These are phyloP conservation scores for Cepaea nemoralis DNA, from an alignment of 1,140 invertebrate species.

Conservation along the genomic window DNA sequence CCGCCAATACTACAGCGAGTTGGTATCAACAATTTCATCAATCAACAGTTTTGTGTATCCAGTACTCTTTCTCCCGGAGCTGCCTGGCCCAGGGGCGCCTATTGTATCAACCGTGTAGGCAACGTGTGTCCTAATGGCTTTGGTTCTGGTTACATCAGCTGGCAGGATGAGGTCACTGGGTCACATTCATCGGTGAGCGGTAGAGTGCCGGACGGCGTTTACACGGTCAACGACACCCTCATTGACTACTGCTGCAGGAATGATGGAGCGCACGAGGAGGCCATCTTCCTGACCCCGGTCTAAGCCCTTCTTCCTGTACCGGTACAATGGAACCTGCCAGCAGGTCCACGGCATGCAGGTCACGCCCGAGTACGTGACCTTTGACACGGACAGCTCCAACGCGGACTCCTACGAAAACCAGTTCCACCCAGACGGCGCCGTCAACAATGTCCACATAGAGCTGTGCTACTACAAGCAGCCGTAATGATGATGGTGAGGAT, in stretches of 20 bases:
- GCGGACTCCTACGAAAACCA: not conserved
- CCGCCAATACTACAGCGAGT: not conserved
- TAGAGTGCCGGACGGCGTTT: not conserved
- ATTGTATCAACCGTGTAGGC: conserved; percentile 1
- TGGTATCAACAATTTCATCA: conserved; percentile 1
- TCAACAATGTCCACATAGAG: not conserved
- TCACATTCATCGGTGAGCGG: not conserved
- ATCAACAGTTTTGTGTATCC: conserved; percentile 22
- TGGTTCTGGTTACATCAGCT: not conserved
- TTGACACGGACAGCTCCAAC: conserved; percentile 7
- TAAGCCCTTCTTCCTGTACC: conserved; percentile 13
- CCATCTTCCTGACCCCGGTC: not conserved
- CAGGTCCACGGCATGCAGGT: not conserved
- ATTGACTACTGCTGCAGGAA: conserved; percentile 14
- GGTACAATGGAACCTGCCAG: conserved; percentile 24
- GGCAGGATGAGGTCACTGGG: not conserved
- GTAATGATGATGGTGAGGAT: too few relatives aligned
- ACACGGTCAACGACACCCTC: not conserved
- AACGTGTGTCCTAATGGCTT: not conserved
- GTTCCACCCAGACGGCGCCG: not conserved
- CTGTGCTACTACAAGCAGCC: conserved; percentile 22
- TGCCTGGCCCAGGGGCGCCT: not conserved
- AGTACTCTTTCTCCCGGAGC: not conserved
- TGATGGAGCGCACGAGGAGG: not conserved
- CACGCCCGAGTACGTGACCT: not conserved